Percentiles rank a stretch among this genome's conserved stretches.
phyloP scores from a whole-genome alignment of 2,888 invertebrate species.

The Halocaridina rubra region DNA sequence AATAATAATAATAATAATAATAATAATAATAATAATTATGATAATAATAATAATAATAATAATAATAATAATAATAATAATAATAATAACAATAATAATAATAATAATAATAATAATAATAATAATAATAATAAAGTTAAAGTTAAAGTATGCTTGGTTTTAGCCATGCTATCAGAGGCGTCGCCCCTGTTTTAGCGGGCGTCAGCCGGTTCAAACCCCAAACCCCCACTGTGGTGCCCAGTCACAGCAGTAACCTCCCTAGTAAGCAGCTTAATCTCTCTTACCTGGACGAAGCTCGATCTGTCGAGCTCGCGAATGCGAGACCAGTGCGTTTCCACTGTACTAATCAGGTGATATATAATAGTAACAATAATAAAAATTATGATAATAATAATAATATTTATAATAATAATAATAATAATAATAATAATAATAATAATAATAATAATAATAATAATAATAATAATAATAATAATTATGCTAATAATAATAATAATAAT shows the following conservation, averaged over 20 bases:
- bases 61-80: not conserved
- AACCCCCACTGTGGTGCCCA: too few species aligned
- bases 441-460: not conserved
- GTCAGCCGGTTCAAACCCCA: too few species aligned
- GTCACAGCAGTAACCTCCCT: too few species aligned
- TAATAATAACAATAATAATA: not conserved
- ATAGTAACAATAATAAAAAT: not conserved
- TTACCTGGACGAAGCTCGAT: too few species aligned
- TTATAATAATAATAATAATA: not conserved
- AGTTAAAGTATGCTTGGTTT: too few species aligned
- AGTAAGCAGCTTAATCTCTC: too few species aligned
- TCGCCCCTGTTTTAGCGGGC: too few species aligned
- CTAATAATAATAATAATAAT: not conserved
- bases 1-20: not conserved
- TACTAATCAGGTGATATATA: not conserved
- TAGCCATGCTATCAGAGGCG: too few species aligned
- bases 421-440: not conserved
- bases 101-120: not conserved
- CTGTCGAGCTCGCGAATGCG: too few species aligned
- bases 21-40: not conserved
- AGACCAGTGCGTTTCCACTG: too few species aligned
- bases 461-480: not conserved
- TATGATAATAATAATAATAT: not conserved
- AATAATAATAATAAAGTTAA: not conserved
- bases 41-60: not conserved